Percentiles rank a stretch among this genome's conserved stretches.
phyloP scores from a whole-genome alignment of 1,140 invertebrate species.

The Odontomachus brunneus region DNA sequence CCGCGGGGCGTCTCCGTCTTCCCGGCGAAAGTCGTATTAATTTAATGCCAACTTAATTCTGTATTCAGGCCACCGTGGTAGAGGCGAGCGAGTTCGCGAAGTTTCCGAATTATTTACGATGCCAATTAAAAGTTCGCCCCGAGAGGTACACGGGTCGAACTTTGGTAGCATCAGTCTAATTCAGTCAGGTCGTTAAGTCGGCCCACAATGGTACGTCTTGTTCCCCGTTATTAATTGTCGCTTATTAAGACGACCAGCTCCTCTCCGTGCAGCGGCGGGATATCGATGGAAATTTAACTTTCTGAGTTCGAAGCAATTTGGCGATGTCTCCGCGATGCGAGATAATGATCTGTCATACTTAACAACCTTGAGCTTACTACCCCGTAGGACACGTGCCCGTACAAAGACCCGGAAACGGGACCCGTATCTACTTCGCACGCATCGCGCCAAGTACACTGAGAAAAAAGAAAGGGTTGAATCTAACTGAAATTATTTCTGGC shows the following conservation, averaged over 20 bases:
- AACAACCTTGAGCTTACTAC: constrained; percentile 41
- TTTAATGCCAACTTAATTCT: constrained; percentile 84
- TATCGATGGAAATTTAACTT: constrained; percentile 61
- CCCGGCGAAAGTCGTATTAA: constrained; percentile 82
- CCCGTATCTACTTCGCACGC: constrained; percentile 49
- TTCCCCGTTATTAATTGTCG: constrained; percentile 71
- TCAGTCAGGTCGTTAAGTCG: constrained; percentile 78
- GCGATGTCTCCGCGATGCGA: constrained; percentile 33
- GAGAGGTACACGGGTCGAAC: constrained; percentile 51
- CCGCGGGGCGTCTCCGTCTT: constrained; percentile 63
- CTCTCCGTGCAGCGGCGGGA: constrained; percentile 13
- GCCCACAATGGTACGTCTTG: constrained; percentile 57
- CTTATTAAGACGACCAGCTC: constrained; percentile 66
- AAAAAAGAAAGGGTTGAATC: too few species aligned
- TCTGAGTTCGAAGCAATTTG: constrained; percentile 35
- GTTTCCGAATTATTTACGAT: constrained; percentile 85
- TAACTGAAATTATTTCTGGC: too few species aligned
- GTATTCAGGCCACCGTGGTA: constrained; percentile 80
- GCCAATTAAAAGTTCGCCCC: constrained; percentile 84
- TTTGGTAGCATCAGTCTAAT: constrained; percentile 67
- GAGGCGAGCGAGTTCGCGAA: constrained; percentile 78
- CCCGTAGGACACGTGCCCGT: constrained; percentile 29
- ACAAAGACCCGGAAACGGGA: constrained; percentile 3
- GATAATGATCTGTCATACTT: constrained; percentile 59
- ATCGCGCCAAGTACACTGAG: constrained; percentile 24